Percentiles rank a stretch among this genome's conserved stretches.
Evolutionary conservation across 2,888 invertebrate genomes (phyloP).

Genomic region (Cephus pulcher): DNA sequence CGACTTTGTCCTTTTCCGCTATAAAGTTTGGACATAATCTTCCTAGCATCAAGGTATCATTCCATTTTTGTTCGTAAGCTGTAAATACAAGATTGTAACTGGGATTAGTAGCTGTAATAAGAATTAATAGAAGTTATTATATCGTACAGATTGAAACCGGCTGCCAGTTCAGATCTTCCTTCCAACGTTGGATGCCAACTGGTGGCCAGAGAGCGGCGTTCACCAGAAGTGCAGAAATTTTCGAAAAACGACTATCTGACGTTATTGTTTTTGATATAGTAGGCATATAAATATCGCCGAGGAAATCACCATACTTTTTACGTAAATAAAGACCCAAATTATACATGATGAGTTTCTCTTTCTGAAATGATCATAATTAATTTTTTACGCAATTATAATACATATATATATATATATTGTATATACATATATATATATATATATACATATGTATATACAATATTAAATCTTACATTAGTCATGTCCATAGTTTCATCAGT

Average conservation of each 20-base stretch:
- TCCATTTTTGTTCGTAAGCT: constrained; percentile 27
- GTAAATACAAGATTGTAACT: background rate
- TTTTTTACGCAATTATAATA: constrained; percentile 7
- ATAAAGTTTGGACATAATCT: constrained; percentile 33
- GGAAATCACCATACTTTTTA: constrained; percentile 7
- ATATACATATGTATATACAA: background rate
- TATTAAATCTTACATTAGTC: constrained; percentile 38
- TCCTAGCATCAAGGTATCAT: constrained; percentile 36
- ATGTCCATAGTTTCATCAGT: constrained; percentile 27
- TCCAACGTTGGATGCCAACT: constrained; percentile 3
- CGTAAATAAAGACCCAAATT: constrained; percentile 12
- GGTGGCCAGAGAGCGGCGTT: constrained; percentile 18
- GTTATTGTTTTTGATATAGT: background rate
- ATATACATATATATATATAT: background rate
- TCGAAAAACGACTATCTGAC: background rate
- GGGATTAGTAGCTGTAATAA: background rate
- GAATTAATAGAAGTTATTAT: background rate
- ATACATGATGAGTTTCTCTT: constrained; percentile 10
- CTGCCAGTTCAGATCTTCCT: constrained; percentile 9
- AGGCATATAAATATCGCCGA: background rate
- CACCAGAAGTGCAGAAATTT: constrained; percentile 5
- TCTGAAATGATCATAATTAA: constrained; percentile 6
- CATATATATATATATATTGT: background rate
- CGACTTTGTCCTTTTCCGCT: constrained; percentile 21
- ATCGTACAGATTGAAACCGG: constrained; percentile 10